Percentiles rank a stretch among this genome's conserved stretches.
Conservation (phyloP, 2,888 invertebrate genomes). For the Sabatieria punctata region DNA sequence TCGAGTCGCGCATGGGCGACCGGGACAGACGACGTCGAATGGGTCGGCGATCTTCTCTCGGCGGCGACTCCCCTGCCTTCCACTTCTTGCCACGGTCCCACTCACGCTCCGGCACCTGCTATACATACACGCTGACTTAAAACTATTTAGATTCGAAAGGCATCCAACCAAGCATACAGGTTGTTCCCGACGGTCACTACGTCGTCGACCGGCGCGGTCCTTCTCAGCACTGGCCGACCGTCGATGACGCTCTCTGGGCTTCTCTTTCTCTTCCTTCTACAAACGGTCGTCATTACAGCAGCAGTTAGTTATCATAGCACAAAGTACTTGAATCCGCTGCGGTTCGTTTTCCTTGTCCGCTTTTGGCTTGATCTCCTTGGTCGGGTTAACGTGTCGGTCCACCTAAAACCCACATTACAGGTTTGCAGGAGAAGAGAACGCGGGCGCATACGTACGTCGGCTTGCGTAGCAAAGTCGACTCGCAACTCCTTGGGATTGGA, state of each 20-base stretch:
- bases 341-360: not conserved
- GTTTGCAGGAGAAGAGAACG: not conserved
- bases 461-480: constrained; percentile 68
- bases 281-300: not conserved
- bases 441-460: constrained; percentile 39
- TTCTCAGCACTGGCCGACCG: no score
- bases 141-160: no score
- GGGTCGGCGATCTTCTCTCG: not conserved
- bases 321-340: no score
- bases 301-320: no score
- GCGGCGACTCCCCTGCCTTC: constrained; percentile 4
- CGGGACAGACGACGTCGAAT: no score
- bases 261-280: not conserved
- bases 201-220: no score
- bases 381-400: not conserved
- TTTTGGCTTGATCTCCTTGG: not conserved
- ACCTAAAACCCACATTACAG: not conserved
- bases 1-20: no score
- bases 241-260: no score
- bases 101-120: constrained; percentile 4
- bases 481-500: constrained; percentile 80
- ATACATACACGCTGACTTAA: no score
- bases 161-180: no score
- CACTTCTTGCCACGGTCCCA: constrained; percentile 10
- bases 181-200: no score